Evolutionary conservation across 2,113 vertebrate species (phyloP), one percentile per base, ranked within the genome.

Genomic region (Nesoenas mayeri): DNA sequence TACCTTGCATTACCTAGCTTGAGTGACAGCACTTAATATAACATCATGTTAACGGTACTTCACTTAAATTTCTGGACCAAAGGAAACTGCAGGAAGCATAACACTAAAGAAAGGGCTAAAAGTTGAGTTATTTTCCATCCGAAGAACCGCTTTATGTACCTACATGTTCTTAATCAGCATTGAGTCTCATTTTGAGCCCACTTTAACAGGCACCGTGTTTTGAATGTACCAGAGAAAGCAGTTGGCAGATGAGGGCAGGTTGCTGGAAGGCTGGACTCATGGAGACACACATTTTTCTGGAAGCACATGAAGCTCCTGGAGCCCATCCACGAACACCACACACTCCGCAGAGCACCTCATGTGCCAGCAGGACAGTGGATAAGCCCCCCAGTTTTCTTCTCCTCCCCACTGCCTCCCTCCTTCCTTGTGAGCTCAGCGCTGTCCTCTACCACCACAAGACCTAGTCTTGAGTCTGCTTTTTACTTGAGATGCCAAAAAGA

Each of bases 251-350:
- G 61, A 81, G 56, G 32, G 60, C 69, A 74, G 31, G 67, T 88
- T 88, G 71, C 81, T 95, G 79, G 85, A 91, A 90, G 75, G 75
- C 5, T 2, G 61, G 26, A 56, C 72, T 86, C 72, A 19, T 2
- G 6, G 31, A 73, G 79, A 81, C 73, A 50, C 44, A 75, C 6
- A 89, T 89, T 50, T 81, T 95, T 95, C 93, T 92, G 94, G 79
- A 94, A 91, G 83, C 34, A 12, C 72, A 15, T 6, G 53, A 73
- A 77, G 73, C 2, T 34, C 34, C 83, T 95, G 93, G 94, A 95
- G 77, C 83, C 57, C 3, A 4, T 92, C 88, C 75, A 83, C 1
- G 1, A 92, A 32, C 88, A 92, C 42, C 88, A 78, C 3, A 2
- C 72, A 15, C 72, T 77, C 77, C 51, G 69, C 85, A 73, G 38